Percentiles rank a stretch among this genome's conserved stretches.
Evolutionary conservation across 2,888 invertebrate genomes (phyloP).

Genomic region (Amaurobius ferox): DNA sequence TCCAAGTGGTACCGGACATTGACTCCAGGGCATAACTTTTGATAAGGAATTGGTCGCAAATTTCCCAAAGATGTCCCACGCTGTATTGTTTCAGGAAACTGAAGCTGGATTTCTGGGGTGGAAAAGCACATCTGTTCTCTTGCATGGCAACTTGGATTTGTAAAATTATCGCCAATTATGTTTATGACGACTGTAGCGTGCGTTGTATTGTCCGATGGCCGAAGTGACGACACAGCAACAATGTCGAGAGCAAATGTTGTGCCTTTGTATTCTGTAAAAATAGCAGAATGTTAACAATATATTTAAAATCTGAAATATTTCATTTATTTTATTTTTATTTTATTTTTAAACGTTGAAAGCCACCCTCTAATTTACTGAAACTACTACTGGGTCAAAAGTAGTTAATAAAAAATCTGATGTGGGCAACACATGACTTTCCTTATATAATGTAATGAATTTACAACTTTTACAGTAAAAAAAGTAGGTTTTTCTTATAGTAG

Average conservation of each 20-base stretch:
- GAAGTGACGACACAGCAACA: slow-evolving; percentile 5
- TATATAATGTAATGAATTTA: no score
- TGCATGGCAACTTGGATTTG: slow-evolving; percentile 31
- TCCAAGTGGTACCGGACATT: slow-evolving; percentile 2
- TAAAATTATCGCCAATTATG: slow-evolving; percentile 29
- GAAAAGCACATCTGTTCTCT: slow-evolving; percentile 46
- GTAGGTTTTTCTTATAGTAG: no score
- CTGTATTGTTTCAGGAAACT: slow-evolving; percentile 32
- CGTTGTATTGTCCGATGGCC: slow-evolving; percentile 12
- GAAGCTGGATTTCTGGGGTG: slow-evolving; percentile 18
- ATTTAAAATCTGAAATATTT: no score
- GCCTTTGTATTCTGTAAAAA: slow-evolving; percentile 41
- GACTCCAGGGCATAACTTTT: slow-evolving; percentile 32
- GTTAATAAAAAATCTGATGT: no score
- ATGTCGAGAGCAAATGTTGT: slow-evolving; percentile 51
- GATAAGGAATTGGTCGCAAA: slow-evolving; percentile 33
- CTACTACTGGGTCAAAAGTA: no score
- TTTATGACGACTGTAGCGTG: slow-evolving; percentile 30
- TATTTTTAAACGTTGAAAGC: no score
- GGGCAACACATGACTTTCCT: no score
- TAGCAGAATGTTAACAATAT: no score
- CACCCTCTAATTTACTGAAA: no score
- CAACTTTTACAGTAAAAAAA: no score
- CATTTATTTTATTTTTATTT: no score
- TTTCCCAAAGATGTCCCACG: slow-evolving; percentile 18